Evolutionary conservation across 1,140 invertebrate species (phyloP).

Genomic region (Thalassaphorura encarpata): DNA sequence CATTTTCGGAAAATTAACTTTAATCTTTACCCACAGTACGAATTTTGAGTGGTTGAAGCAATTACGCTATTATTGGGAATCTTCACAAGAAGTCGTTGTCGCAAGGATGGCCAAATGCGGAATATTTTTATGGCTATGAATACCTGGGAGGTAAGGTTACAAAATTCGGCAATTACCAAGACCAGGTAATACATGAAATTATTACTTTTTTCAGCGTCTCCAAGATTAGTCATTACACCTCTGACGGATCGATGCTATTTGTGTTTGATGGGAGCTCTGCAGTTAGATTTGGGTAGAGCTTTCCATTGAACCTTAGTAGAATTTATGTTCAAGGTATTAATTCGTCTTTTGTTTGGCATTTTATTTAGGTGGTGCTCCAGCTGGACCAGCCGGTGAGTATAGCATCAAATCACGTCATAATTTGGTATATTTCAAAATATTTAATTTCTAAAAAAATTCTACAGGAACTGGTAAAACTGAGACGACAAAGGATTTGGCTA

Average conservation of each 20-base stretch:
- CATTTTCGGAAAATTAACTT: too few species aligned
- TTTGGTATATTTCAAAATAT: too few species aligned
- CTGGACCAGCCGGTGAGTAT: constrained; percentile 82
- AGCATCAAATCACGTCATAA: too few species aligned
- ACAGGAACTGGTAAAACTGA: constrained; percentile 93
- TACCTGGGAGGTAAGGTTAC: constrained; percentile 63
- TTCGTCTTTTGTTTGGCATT: too few species aligned
- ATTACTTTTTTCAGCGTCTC: neutral
- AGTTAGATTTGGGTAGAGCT: constrained; percentile 58
- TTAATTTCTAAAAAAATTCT: too few species aligned
- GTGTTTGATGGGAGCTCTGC: constrained; percentile 75
- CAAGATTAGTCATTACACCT: constrained; percentile 61
- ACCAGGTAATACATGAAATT: neutral
- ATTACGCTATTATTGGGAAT: constrained; percentile 81
- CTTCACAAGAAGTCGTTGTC: constrained; percentile 62
- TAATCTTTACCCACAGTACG: too few species aligned
- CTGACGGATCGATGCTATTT: constrained; percentile 69
- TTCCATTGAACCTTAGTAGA: constrained; percentile 2
- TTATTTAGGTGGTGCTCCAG: constrained; percentile 60
- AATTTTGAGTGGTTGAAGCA: constrained; percentile 86
- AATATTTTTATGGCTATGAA: constrained; percentile 81
- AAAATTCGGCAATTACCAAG: neutral
- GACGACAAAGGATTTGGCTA: constrained; percentile 57
- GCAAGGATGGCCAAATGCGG: constrained; percentile 62
- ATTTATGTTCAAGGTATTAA: too few species aligned